Evolutionary conservation across 2,797 vertebrate genomes (phyloP), one percentile per base, ranked within the genome.

Genomic region (Gadopsis marmoratus): DNA sequence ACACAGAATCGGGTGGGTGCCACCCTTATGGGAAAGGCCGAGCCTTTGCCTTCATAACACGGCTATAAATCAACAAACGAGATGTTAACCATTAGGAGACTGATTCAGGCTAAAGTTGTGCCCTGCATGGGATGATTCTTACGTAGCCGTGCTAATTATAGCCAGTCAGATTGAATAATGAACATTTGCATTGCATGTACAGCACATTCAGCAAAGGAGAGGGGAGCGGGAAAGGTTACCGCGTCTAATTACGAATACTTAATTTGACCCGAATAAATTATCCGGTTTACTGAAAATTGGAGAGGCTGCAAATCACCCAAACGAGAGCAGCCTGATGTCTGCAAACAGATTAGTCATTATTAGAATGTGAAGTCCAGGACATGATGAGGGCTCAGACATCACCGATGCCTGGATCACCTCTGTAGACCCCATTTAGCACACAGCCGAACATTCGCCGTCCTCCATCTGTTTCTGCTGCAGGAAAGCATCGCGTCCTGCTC

Each of bases 301-400:
- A 0, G 51, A 47, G 71, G 82, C 82, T 39, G 89, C 92, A 89
- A 92, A 94, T 94, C 93, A 90, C 60, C 14, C 56, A 88, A 91
- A 92, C 88, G 84, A 91, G 88, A 82, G 74, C 76, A 11, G 68
- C 66, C 78, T 59, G 76, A 85, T 71, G 82, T 87, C 51, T 53
- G 84, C 81, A 86, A 86, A 90, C 88, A 82, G 83, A 92, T 94
- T 90, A 91, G 88, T 93, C 91, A 82, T 86, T 81, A 89, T 93
- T 90, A 89, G 74, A 79, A 84, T 51, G 72, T 65, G 71, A 82
- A 84, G 81, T 87, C 82, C 79, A 2, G 71, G 87, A 89, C 83
- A 88, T 39, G 83, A 76, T 55, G 80, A 84, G 82, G 79, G 70
- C 83, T 74, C 37, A 61, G 84, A 75, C 79, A 29, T 45, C 77